Evolutionary conservation across 2,113 vertebrate species (phyloP).

Genomic region (Callaeas wilsoni): DNA sequence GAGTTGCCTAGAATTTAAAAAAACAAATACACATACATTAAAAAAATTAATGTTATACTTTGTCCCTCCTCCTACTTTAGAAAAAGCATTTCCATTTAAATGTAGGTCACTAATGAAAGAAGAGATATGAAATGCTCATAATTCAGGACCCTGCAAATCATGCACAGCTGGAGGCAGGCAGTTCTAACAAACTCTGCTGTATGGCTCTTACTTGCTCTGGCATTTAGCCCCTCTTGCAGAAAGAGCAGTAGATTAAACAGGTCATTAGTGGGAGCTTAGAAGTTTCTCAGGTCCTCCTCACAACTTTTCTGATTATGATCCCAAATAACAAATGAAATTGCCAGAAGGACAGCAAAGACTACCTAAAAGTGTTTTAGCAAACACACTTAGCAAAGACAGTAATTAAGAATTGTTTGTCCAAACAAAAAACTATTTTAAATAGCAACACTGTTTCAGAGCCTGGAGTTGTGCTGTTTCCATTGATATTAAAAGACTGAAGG

Average conservation of each 20-base stretch:
- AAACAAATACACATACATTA: background rate
- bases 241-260: background rate
- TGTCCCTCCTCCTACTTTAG: background rate
- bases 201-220: background rate
- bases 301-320: background rate
- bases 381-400: background rate
- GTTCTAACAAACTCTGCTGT: background rate
- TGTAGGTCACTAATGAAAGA: background rate
- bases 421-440: background rate
- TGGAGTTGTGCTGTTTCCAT: background rate
- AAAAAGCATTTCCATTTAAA: background rate
- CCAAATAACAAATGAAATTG: background rate
- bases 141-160: background rate
- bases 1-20: conserved; percentile 83
- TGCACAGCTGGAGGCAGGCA: background rate
- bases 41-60: background rate
- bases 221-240: background rate
- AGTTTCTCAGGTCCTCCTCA: background rate
- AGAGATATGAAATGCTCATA: background rate
- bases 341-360: background rate
- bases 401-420: background rate
- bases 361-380: background rate
- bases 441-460: background rate
- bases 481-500: background rate
- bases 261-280: background rate